Conservation (phyloP, 2,888 invertebrate species). For the Epinotia ramella region DNA sequence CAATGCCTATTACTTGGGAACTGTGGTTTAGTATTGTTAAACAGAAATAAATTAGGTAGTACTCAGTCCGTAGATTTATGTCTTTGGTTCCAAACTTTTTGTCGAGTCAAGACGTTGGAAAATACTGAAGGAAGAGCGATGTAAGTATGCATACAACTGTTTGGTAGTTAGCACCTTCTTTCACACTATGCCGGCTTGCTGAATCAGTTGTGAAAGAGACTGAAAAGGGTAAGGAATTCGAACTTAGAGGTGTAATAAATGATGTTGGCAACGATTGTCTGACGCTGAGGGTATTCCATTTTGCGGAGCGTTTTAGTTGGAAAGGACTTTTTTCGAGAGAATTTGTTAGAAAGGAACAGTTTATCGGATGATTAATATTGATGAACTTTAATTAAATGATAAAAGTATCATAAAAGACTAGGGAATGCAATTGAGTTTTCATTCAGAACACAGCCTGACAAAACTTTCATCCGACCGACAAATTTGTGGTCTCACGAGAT, state of each 20-base stretch:
- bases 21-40: neutral
- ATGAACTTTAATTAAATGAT: neutral
- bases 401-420: neutral
- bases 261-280: slow-evolving; percentile 16
- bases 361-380: neutral
- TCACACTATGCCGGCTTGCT: neutral
- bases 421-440: too few relatives aligned
- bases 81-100: slow-evolving; percentile 7
- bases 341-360: neutral
- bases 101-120: neutral
- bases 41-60: neutral
- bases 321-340: neutral
- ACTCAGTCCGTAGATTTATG: slow-evolving; percentile 2
- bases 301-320: neutral
- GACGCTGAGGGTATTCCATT: neutral
- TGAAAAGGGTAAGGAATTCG: slow-evolving; percentile 20
- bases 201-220: slow-evolving; percentile 26
- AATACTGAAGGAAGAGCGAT: neutral
- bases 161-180: slow-evolving; percentile 9
- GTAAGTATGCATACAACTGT: neutral
- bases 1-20: neutral
- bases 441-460: too few relatives aligned
- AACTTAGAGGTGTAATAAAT: slow-evolving; percentile 8
- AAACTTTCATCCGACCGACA: neutral
- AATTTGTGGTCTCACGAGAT: too few relatives aligned